Base-by-base conservation (phyloP, 2,888 invertebrate genomes). In the Drepana falcataria region DNA sequence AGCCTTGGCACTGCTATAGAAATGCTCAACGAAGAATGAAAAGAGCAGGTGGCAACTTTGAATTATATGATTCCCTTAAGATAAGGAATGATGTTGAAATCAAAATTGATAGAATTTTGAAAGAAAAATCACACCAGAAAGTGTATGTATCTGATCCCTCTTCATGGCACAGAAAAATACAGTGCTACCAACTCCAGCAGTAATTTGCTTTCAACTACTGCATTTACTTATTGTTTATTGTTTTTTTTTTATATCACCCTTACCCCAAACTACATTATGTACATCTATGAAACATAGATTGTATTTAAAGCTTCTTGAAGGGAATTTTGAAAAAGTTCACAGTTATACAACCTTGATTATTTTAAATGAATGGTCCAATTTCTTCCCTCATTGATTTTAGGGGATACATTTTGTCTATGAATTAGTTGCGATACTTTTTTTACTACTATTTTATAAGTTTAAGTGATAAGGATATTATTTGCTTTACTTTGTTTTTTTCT, bases 1-100 rank as follows among this genome's bases (percentile, higher is more conserved):
- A 97, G 72, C 94, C 95, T 2, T 97, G 97, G 97, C 95, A 94
- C 75, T 96, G 96, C 76, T 97, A 97, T 68, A 93, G 92, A 75
- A 93, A 92, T 58, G 97, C 97, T 1, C 93, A 94, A 48, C 93
- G 95, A 69, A 91, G 96, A 63, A 75, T 96, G 64, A 94, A 94
- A 68, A 92, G 93, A 63, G 87, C 92, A n/a, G 92, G 93, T 0
- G 91, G 90, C 52, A 79, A 80, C 48, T 96, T 96, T 78, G 92
- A 93, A 0, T 71, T 92, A 2, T 94, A 94, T 71, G 74, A 91
- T 47, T 70, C 82, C 6, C 82, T 97, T 33, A 86, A 92, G 71
- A 93, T 94, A 72, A 92, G 93, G 66, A 87, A 91, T 35, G 86
- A 93, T 75, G 91, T 96, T 33, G 94, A 93, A 57, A 64, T 75